Evolutionary conservation across 2,888 invertebrate species (phyloP), one percentile per base, ranked within the genome.

Genomic region (Sphinx pinastri): DNA sequence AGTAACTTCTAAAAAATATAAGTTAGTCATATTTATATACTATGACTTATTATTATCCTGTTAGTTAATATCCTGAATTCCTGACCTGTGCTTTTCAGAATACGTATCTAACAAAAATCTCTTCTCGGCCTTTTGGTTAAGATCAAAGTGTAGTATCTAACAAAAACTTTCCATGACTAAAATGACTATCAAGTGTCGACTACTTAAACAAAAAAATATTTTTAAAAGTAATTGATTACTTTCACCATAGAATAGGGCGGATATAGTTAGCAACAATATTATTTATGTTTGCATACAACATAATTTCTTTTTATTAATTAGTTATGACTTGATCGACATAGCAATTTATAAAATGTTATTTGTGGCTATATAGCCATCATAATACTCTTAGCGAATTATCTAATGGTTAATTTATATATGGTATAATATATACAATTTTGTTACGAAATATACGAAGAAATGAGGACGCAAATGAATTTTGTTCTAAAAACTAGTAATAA

Each of bases 401-500:
- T 63, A 63, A 63, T 49, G 19, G 13, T 13, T 49, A 60, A 47
- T 45, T 60, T 47, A 16, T 47, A 49, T 55, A 55, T 55, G 19
- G 1, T 19, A 19, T 55, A 55, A 55, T n/a, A 54, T 54, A 19
- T 60, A 45, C 60, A 19, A 19, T 19, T 19, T 7, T 19, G 49
- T 63, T 63, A 63, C 47, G 49, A 63, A 63, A 63, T 63, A 63
- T 16, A 25, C 13, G 10, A 63, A 19, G 19, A 49, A 49, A 47
- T 13, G 63, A 63, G 63, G 63, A 19, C 31, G 58, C 7, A 47
- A 19, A 19, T 19, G 19, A 19, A 63, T 49, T 49, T 47, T 63
- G 49, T 63, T 63, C 47, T 49, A 49, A 63, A 63, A 63, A 63
- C 11, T 55, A 19, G 63, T 63, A 49, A 19, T 63, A 49, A 63